These are phyloP conservation scores for Slavum lentiscoides DNA, from an alignment of 2,888 invertebrate species.

Conservation along the genomic window DNA sequence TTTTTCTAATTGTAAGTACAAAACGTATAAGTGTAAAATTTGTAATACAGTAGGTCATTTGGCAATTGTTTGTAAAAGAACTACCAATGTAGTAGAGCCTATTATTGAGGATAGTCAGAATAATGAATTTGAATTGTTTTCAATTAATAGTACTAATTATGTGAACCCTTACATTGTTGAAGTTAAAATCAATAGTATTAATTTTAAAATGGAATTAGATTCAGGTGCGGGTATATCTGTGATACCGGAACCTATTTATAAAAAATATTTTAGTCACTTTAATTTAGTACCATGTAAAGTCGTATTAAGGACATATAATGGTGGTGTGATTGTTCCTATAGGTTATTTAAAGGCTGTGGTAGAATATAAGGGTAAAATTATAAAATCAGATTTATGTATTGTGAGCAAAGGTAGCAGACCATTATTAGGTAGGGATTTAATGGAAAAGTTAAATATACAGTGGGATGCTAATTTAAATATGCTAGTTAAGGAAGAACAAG, in stretches of 20 bases:
- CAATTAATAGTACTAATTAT: neutral
- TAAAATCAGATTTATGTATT: neutral
- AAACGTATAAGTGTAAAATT: neutral
- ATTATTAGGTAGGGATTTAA: conserved; percentile 3
- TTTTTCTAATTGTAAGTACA: too few species aligned
- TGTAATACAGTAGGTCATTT: conserved; percentile 2
- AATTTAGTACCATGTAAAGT: neutral
- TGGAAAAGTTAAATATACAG: neutral
- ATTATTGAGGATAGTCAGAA: neutral
- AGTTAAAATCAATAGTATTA: conserved; percentile 6
- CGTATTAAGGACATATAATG: neutral
- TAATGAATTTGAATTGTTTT: too few species aligned
- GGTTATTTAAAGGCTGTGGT: neutral
- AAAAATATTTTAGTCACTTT: neutral
- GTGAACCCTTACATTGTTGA: conserved; percentile 3
- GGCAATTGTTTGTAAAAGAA: neutral
- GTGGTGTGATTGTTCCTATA: neutral
- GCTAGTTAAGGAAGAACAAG: neutral
- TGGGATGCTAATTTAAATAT: neutral
- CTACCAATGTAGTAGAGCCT: neutral
- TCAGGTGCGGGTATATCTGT: conserved; percentile 15
- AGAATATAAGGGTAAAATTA: neutral
- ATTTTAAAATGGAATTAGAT: conserved; percentile 21
- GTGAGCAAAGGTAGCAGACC: neutral
- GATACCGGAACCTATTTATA: conserved; percentile 9